Base-by-base conservation (phyloP, 2,113 vertebrate genomes). In the Microcebus jonahi region DNA sequence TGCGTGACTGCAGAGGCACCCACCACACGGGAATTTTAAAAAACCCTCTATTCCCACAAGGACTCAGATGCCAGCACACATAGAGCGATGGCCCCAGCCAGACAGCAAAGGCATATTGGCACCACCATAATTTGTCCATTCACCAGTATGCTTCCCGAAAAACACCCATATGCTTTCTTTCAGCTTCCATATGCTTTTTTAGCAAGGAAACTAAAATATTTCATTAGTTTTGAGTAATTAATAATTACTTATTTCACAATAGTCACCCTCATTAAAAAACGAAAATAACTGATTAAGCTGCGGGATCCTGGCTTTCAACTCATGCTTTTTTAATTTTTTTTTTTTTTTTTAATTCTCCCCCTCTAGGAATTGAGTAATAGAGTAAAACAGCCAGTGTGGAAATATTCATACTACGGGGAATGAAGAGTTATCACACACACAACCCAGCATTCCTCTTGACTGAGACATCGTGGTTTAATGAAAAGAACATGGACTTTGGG, bases 91-190 rank as follows among this genome's bases (percentile, higher is more conserved):
- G 98, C 98, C 99, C 98, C 42, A 98, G 98, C 96, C 98, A 98
- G 98, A 98, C 91, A 98, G 97, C 97, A 94, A 97, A 98, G 98
- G 96, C 98, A 98, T 98, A 98, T 95, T 99, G 98, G 98, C 98
- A 98, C 97, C 57, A 8, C 91, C 96, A 89, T 97, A 98, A 98
- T 98, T 98, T 98, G 99, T 99, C 99, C 98, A 98, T 98, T 98
- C 98, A 98, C 98, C 99, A 99, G 98, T 98, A 98, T 99, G 99
- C 98, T 98, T 98, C 98, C 97, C 75, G 86, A 98, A 98, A 98
- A 98, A 97, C 14, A 82, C 97, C 98, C 99, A 99, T 99, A 99
- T 99, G 99, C 98, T 98, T 99, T 98, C 98, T 98, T 96, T 97
- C 93, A 96, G 98, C 93, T 98, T 98, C 98, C 99, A 99, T 99